These are phyloP conservation scores for Sycon ciliatum DNA, from an alignment of 37 sponge, comb jelly and placozoan genomes.

Conservation along the genomic window DNA sequence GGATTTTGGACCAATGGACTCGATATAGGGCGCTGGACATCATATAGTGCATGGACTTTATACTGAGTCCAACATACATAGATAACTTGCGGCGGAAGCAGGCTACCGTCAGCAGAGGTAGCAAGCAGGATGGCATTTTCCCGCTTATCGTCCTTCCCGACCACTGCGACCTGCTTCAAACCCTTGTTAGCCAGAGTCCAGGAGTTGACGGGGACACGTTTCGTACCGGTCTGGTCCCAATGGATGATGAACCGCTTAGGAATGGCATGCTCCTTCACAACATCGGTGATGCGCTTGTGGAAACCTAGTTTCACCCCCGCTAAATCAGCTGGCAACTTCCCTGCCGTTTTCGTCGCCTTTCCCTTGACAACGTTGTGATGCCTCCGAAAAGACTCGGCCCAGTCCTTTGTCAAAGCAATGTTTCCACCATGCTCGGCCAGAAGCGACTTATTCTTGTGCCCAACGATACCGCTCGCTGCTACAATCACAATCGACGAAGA, in stretches of 20 bases:
- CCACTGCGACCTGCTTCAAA: neutral
- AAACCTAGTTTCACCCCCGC: neutral
- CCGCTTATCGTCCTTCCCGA: neutral
- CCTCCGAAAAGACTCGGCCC: neutral
- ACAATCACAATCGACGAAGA: neutral
- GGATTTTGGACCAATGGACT: too few relatives aligned
- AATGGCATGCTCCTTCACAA: neutral
- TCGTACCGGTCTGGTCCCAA: neutral
- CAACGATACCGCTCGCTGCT: neutral
- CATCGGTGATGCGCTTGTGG: neutral
- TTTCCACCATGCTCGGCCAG: neutral
- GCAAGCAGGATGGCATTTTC: too few relatives aligned
- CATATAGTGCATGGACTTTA: too few relatives aligned
- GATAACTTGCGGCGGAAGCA: too few relatives aligned
- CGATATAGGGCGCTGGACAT: too few relatives aligned
- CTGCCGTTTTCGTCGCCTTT: neutral
- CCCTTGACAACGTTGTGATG: neutral
- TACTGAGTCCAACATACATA: too few relatives aligned
- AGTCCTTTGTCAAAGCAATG: neutral
- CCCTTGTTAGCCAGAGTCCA: neutral
- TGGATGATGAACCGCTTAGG: neutral
- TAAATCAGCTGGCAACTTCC: neutral
- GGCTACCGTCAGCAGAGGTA: too few relatives aligned
- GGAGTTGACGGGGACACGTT: neutral
- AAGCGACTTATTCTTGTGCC: neutral